Evolutionary conservation across 2,888 invertebrate genomes (phyloP).

Genomic region (Nebria brevicollis): DNA sequence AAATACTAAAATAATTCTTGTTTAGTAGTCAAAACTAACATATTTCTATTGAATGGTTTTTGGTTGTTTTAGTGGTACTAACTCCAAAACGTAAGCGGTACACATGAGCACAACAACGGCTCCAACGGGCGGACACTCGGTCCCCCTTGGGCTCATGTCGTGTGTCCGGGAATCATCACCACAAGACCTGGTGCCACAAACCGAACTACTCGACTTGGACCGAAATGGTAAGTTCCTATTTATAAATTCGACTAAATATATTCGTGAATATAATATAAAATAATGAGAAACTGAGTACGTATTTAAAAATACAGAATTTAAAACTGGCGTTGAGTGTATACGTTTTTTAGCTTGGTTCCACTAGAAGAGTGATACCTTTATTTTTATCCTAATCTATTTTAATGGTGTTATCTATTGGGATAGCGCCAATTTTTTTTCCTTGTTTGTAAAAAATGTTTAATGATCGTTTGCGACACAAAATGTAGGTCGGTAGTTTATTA

Average conservation of each 20-base stretch:
- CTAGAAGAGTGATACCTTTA: background rate
- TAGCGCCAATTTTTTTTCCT: background rate
- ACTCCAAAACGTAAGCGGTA: constrained; percentile 13
- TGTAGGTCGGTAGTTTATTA: too few relatives aligned
- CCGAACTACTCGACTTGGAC: constrained; percentile 63
- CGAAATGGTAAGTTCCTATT: constrained; percentile 60
- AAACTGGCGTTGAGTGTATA: too few relatives aligned
- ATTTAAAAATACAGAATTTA: too few relatives aligned
- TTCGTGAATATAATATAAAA: too few relatives aligned
- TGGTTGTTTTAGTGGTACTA: constrained; percentile 37
- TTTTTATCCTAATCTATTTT: background rate
- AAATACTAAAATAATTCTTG: too few relatives aligned
- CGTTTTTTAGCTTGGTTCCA: too few relatives aligned
- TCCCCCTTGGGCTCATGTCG: constrained; percentile 70
- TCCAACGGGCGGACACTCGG: constrained; percentile 51
- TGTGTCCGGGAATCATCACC: constrained; percentile 72
- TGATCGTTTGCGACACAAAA: too few relatives aligned
- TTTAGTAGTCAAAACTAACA: background rate
- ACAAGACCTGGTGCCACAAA: constrained; percentile 66
- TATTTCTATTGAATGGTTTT: background rate
- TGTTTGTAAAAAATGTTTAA: background rate
- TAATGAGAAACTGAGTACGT: too few relatives aligned
- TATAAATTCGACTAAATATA: background rate
- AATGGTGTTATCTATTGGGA: background rate
- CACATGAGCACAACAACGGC: constrained; percentile 48